Evolutionary conservation across 2,113 vertebrate species (phyloP).

Genomic region (Boulengeromyrus knoepffleri): DNA sequence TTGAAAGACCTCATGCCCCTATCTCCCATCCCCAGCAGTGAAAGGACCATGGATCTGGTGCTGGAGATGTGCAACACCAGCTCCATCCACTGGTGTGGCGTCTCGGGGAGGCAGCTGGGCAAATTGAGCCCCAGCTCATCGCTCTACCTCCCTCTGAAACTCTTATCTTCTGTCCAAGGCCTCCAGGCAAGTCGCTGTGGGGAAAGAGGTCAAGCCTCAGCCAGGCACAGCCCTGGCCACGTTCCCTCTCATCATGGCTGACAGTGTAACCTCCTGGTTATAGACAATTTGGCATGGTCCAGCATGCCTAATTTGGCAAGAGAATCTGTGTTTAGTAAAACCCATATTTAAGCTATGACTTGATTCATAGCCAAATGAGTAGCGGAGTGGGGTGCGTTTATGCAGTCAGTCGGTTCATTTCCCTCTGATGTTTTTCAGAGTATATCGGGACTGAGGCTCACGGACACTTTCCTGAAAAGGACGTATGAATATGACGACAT

Average conservation of each 20-base stretch:
- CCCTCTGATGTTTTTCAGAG: slow-evolving; percentile 64
- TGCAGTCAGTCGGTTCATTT: not conserved
- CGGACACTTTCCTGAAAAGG: slow-evolving; percentile 92
- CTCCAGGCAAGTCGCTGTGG: slow-evolving; percentile 68
- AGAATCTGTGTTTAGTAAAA: not conserved
- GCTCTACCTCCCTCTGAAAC: slow-evolving; percentile 78
- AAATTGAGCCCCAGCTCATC: slow-evolving; percentile 84
- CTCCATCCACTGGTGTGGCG: slow-evolving; percentile 92
- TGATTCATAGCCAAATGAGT: not conserved
- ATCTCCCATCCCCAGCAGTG: slow-evolving; percentile 60
- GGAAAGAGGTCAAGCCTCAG: not conserved
- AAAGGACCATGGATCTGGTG: slow-evolving; percentile 94
- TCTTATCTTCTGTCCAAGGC: slow-evolving; percentile 87
- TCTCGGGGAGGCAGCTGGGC: slow-evolving; percentile 88
- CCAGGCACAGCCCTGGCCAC: not conserved
- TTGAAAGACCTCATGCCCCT: not conserved
- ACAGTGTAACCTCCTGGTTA: not conserved
- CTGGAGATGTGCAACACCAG: slow-evolving; percentile 94
- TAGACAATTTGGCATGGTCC: not conserved
- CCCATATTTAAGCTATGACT: not conserved
- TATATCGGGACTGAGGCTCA: slow-evolving; percentile 87
- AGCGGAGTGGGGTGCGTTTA: not conserved
- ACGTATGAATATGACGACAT: slow-evolving; percentile 97
- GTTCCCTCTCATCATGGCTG: not conserved
- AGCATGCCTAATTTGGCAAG: not conserved